Conservation (phyloP, 2,797 vertebrate genomes). For the Monodelphis domestica region DNA sequence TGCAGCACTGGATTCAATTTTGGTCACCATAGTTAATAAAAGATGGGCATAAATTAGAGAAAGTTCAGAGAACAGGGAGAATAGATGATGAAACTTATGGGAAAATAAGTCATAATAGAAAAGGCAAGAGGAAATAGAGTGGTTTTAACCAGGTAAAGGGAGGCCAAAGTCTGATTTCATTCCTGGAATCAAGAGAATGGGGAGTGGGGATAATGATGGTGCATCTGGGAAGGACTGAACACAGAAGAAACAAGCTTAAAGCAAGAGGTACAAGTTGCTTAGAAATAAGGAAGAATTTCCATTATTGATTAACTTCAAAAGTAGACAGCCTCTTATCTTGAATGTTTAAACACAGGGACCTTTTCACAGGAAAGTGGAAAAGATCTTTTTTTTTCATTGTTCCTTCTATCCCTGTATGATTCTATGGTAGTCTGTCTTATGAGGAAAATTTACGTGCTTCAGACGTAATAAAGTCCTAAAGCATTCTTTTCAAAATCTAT, state of each 20-base stretch:
- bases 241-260: neutral
- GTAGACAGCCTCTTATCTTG: neutral
- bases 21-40: neutral
- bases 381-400: neutral
- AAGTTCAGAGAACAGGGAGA: neutral
- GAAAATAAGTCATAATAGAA: neutral
- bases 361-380: conserved; percentile 1
- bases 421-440: neutral
- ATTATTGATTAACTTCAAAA: neutral
- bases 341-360: neutral
- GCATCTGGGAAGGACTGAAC: neutral
- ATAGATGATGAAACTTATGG: neutral
- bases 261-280: neutral
- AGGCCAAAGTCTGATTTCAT: neutral
- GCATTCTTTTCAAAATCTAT: neutral
- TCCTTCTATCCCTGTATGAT: neutral
- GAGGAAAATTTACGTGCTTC: neutral
- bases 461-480: neutral
- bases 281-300: neutral
- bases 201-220: neutral
- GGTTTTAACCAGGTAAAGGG: neutral
- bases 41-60: neutral
- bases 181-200: neutral
- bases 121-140: neutral
- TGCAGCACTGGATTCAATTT: neutral